Base-by-base conservation (phyloP, 2,797 vertebrate genomes). In the Bucorvus abyssinicus region DNA sequence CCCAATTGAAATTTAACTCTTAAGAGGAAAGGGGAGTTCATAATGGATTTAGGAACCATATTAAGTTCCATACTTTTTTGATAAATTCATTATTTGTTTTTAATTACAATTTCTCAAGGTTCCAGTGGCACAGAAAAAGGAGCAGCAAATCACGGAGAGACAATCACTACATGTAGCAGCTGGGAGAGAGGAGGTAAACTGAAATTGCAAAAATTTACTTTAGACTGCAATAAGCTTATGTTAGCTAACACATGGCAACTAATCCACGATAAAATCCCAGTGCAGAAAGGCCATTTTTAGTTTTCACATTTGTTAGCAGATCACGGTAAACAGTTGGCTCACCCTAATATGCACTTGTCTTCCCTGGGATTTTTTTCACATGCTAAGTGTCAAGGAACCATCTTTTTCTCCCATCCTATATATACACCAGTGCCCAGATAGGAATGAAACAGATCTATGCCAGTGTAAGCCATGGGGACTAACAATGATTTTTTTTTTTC, bases 201-300 rank as follows among this genome's bases (percentile, higher is more conserved):
- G 89, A 93, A 94, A 92, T 74, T 91, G 93, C 49, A 94, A 79
- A 79, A 94, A 89, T 92, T 95, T 85, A 89, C 93, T 94, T 92
- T 45, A 95, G 89, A 75, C 64, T 63, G 86, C 75, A 93, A 30
- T 91, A 90, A 89, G 78, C 84, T 96, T 93, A 56, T 92, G 86
- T 92, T 89, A 89, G 53, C 90, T 87, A 95, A 87, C 90, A 94
- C 84, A 94, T 92, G 88, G 92, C 81, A 95, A 77, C 93, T 94
- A 93, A 95, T 91, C 83, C 53, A 89, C 3, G 5, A 90, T 90
- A 92, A 94, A 91, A 94, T 83, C 78, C 84, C 79, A 81, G 75
- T 74, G 89, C 87, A 95, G 92, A 90, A 97, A 90, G 93, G 87
- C 92, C 87, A 60, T 94, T 96, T 93, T 92, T 90, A 89, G 84